Conservation (phyloP, 35 echinoderm and acorn worm genomes). For the Apostichopus parvimensis region DNA sequence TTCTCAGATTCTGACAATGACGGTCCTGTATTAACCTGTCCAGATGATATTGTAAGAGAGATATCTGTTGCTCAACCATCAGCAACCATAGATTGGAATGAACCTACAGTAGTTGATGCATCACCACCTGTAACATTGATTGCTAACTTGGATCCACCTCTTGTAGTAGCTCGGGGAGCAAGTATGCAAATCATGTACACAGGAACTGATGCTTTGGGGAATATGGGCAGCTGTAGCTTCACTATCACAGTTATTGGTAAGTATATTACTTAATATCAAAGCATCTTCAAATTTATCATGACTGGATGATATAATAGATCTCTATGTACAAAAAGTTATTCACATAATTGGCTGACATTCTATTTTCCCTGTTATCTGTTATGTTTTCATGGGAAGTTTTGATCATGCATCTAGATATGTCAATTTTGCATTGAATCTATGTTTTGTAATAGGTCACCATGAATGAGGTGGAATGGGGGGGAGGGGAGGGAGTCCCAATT, state of each 20-base stretch:
- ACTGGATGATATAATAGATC: no score
- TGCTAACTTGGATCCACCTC: neutral
- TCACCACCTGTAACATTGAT: neutral
- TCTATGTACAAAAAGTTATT: no score
- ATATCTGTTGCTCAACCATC: neutral
- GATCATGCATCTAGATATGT: no score
- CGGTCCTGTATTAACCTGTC: neutral
- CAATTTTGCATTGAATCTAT: no score
- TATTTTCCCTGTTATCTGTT: no score
- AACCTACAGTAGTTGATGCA: neutral
- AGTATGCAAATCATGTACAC: neutral
- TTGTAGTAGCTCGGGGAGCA: neutral
- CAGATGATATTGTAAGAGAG: neutral
- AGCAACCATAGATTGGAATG: neutral
- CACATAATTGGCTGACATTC: no score
- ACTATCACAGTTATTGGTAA: neutral
- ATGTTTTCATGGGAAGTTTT: no score
- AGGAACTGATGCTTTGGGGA: neutral
- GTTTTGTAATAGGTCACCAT: no score
- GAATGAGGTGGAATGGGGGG: no score
- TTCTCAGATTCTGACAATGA: neutral
- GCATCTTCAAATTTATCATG: no score
- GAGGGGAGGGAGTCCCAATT: neutral
- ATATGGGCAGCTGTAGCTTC: neutral
- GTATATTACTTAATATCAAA: neutral